Conservation (phyloP, 1,140 invertebrate species). For the Charaxes varanes region DNA sequence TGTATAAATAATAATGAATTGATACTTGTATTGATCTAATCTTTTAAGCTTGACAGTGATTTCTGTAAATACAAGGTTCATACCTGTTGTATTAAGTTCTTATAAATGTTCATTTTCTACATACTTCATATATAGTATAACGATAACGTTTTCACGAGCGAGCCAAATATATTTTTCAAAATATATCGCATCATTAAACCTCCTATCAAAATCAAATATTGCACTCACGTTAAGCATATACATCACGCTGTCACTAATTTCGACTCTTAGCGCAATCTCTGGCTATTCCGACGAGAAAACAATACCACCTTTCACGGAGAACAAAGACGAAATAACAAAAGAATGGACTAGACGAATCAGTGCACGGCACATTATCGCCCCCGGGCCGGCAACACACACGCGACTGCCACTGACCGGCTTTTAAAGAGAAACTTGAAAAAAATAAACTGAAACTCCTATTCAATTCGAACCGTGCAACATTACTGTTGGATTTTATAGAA, state of each 20-base stretch:
- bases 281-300: constrained; percentile 55
- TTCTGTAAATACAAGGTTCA: no score
- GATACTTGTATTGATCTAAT: no score
- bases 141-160: no score
- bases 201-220: constrained; percentile 10
- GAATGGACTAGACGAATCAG: constrained; percentile 54
- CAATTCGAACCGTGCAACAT: constrained; percentile 27
- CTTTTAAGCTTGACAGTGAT: no score
- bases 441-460: constrained; percentile 29
- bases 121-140: no score
- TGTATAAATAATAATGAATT: no score
- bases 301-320: constrained; percentile 61
- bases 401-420: constrained; percentile 29
- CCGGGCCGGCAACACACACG: constrained; percentile 35
- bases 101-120: no score
- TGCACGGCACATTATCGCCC: constrained; percentile 51
- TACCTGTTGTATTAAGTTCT: no score
- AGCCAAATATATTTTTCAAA: no score
- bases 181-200: not conserved
- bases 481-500: constrained; percentile 22
- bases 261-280: constrained; percentile 63
- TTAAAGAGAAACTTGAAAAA: constrained; percentile 33
- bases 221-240: constrained; percentile 28
- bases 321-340: constrained; percentile 67
- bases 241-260: constrained; percentile 64